phyloP scores from a whole-genome alignment of 1,140 invertebrate genomes.

The Drosophila bipectinata region DNA sequence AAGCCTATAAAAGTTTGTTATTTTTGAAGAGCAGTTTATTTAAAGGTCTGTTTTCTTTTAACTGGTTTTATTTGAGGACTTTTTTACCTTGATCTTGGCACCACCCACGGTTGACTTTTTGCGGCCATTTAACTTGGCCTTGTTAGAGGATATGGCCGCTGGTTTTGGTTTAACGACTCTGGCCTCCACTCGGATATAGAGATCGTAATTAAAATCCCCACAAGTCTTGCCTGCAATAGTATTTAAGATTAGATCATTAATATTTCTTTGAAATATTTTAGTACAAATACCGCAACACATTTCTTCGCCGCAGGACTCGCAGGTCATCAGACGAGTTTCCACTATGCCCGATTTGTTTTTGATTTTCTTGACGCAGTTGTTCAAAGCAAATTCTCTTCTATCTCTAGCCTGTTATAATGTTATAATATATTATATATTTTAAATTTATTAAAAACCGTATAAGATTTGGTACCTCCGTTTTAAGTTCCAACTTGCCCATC shows the following conservation, averaged over 20 bases:
- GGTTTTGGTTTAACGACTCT: conserved; percentile 73
- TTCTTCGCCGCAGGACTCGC: conserved; percentile 92
- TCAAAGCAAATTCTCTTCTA: conserved; percentile 86
- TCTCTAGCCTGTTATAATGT: conserved; percentile 86
- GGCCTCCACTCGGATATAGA: conserved; percentile 82
- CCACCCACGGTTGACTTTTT: conserved; percentile 89
- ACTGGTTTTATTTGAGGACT: conserved; percentile 52
- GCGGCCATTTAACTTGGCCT: conserved; percentile 74
- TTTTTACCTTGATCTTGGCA: conserved; percentile 83
- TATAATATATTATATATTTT: neutral
- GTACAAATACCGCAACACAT: conserved; percentile 88
- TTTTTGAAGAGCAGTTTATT: neutral
- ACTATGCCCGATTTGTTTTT: conserved; percentile 92
- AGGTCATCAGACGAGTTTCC: conserved; percentile 90
- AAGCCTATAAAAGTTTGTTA: neutral
- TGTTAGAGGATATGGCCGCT: conserved; percentile 58
- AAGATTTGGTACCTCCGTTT: conserved; percentile 84
- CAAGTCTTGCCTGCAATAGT: conserved; percentile 83
- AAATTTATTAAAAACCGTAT: neutral
- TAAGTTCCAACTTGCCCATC: conserved; percentile 90
- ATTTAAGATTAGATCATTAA: neutral
- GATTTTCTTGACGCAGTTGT: conserved; percentile 88
- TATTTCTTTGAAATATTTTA: neutral
- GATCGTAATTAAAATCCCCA: conserved; percentile 85
- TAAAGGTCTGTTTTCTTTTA: neutral